Evolutionary conservation across 2,888 invertebrate genomes (phyloP).

Genomic region (Ochropleura plecta): DNA sequence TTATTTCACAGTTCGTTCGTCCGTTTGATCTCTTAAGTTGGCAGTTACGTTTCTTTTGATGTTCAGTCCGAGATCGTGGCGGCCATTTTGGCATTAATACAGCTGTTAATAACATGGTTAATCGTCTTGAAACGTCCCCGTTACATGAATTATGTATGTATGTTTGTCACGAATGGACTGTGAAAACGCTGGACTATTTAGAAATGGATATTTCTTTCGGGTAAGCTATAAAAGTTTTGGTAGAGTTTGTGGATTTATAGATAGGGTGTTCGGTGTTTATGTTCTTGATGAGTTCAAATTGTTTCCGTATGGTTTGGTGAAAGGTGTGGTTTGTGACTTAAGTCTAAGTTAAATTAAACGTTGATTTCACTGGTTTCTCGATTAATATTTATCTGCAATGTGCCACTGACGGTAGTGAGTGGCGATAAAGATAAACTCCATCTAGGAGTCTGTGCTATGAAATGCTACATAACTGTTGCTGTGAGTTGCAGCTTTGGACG

Average conservation of each 20-base stretch:
- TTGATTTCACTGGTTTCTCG: background rate
- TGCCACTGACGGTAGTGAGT: too few species aligned
- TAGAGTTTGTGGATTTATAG: slow-evolving; percentile 26
- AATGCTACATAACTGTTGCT: too few species aligned
- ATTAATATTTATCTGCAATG: background rate
- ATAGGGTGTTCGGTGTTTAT: slow-evolving; percentile 19
- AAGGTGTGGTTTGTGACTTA: slow-evolving; percentile 18
- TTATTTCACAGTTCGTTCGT: slow-evolving; percentile 40
- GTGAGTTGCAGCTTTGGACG: too few species aligned
- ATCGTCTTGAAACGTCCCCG: slow-evolving; percentile 57
- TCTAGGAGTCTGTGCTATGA: too few species aligned
- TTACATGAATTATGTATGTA: slow-evolving; percentile 65
- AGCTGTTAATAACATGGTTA: slow-evolving; percentile 64
- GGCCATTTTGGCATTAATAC: slow-evolving; percentile 58
- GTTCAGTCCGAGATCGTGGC: slow-evolving; percentile 40
- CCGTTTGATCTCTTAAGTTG: slow-evolving; percentile 57
- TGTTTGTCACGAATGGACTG: slow-evolving; percentile 58
- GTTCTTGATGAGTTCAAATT: slow-evolving; percentile 18
- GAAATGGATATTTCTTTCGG: slow-evolving; percentile 50
- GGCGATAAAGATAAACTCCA: too few species aligned
- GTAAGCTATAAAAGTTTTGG: slow-evolving; percentile 41
- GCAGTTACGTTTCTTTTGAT: slow-evolving; percentile 59
- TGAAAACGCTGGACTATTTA: slow-evolving; percentile 57
- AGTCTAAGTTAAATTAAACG: background rate
- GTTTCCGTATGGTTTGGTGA: slow-evolving; percentile 24